phyloP scores from a whole-genome alignment of 2,888 invertebrate species.

The Hypomecis atomaria region DNA sequence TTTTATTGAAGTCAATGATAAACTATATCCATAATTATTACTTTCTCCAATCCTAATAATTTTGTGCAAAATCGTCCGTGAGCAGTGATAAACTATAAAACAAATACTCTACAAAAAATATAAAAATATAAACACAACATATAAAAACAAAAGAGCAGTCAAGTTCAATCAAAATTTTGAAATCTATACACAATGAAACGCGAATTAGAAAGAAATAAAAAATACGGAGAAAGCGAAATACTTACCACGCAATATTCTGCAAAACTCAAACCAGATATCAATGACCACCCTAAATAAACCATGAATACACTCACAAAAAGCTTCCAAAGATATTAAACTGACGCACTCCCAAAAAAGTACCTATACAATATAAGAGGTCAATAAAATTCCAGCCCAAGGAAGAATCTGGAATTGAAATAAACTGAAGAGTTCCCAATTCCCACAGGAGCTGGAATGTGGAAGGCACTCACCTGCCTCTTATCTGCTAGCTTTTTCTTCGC shows the following conservation, averaged over 20 bases:
- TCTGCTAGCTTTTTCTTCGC: constrained; percentile 28
- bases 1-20: no score
- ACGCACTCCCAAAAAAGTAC: background rate
- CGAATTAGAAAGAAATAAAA: background rate
- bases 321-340: background rate
- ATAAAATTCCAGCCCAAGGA: no score
- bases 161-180: no score
- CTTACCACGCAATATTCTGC: constrained; percentile 15
- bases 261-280: constrained; percentile 7
- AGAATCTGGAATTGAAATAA: no score
- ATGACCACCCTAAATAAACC: constrained; percentile 20
- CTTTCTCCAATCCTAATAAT: no score
- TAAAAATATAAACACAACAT: background rate
- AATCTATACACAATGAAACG: background rate
- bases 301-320: constrained; percentile 9
- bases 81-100: no score
- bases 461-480: constrained; percentile 47
- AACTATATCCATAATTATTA: no score
- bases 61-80: no score
- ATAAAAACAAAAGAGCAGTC: no score
- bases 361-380: background rate
- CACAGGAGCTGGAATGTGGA: background rate
- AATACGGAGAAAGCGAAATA: background rate
- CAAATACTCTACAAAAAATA: background rate
- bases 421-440: background rate